These are phyloP conservation scores for Sycophaga agraensis DNA, from an alignment of 1,140 invertebrate genomes.

Conservation along the genomic window DNA sequence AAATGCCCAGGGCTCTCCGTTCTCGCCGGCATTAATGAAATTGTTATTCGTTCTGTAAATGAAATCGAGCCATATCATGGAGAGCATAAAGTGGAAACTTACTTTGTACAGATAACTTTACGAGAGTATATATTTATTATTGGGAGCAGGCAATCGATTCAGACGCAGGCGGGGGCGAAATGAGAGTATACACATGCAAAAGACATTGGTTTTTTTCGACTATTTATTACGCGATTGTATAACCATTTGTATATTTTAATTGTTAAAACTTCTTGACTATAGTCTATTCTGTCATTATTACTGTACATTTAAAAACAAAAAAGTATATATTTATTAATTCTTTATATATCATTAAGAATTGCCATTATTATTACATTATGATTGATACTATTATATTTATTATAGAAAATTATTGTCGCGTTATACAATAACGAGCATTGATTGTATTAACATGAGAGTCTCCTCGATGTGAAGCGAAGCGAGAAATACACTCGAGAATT, in stretches of 20 bases:
- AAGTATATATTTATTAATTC: slow-evolving; percentile 26
- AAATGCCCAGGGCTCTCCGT: not conserved
- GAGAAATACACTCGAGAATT: not conserved
- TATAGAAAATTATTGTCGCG: slow-evolving; percentile 26
- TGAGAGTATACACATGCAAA: not conserved
- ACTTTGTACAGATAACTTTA: slow-evolving; percentile 9
- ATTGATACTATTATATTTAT: slow-evolving; percentile 30
- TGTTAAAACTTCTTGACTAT: slow-evolving; percentile 45
- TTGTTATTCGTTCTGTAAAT: slow-evolving; percentile 10
- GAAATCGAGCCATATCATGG: slow-evolving; percentile 14
- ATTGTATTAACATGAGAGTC: slow-evolving; percentile 2
- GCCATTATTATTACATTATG: slow-evolving; percentile 36
- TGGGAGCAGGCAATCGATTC: not conserved
- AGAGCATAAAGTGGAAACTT: slow-evolving; percentile 4
- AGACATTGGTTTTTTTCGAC: slow-evolving; percentile 2
- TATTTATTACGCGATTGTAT: slow-evolving; percentile 18
- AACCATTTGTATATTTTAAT: slow-evolving; percentile 47
- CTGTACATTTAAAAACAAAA: slow-evolving; percentile 34
- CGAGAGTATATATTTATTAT: slow-evolving; percentile 2
- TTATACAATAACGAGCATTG: slow-evolving; percentile 5
- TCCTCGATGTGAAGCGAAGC: not conserved
- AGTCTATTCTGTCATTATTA: slow-evolving; percentile 43
- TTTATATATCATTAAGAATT: slow-evolving; percentile 38
- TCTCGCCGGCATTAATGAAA: not conserved
- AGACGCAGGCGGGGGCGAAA: not conserved